Evolutionary conservation across 23 tunicate genomes (phyloP).

Genomic region (Halocynthia roretzi): DNA sequence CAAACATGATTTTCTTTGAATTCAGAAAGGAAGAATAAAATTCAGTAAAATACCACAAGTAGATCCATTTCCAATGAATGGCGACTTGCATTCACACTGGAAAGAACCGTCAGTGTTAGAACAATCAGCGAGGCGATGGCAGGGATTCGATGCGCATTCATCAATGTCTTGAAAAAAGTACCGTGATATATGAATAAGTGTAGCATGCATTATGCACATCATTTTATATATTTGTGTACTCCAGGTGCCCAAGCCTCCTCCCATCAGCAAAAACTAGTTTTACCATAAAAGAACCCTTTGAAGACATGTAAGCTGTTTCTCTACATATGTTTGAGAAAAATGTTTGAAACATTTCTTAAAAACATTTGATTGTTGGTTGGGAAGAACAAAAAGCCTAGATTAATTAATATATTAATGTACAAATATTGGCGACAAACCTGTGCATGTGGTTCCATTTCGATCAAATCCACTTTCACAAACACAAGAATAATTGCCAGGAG

Average conservation of each 20-base stretch:
- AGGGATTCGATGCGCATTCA: conserved; percentile 2
- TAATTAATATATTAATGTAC: too few relatives aligned
- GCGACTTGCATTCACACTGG: conserved; percentile 1
- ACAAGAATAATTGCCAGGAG: background rate
- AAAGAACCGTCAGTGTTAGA: background rate
- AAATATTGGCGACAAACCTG: too few relatives aligned
- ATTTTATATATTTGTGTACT: background rate
- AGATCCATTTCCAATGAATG: conserved; percentile 5
- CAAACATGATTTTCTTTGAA: too few relatives aligned
- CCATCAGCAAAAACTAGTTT: too few relatives aligned
- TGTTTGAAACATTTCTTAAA: too few relatives aligned
- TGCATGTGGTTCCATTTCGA: background rate
- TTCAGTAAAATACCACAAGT: background rate
- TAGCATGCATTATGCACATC: background rate
- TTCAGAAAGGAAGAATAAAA: too few relatives aligned
- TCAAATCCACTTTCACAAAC: background rate
- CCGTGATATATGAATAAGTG: background rate
- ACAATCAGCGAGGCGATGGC: conserved; percentile 2
- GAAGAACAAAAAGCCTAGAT: too few relatives aligned
- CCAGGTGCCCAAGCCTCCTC: background rate
- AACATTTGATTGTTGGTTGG: too few relatives aligned
- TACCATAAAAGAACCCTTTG: too few relatives aligned
- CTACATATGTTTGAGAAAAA: too few relatives aligned
- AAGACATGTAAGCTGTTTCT: too few relatives aligned
- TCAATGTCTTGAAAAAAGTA: conserved; percentile 7